Conservation (phyloP, 1,140 invertebrate species). For the Eupristina koningsbergeri region DNA sequence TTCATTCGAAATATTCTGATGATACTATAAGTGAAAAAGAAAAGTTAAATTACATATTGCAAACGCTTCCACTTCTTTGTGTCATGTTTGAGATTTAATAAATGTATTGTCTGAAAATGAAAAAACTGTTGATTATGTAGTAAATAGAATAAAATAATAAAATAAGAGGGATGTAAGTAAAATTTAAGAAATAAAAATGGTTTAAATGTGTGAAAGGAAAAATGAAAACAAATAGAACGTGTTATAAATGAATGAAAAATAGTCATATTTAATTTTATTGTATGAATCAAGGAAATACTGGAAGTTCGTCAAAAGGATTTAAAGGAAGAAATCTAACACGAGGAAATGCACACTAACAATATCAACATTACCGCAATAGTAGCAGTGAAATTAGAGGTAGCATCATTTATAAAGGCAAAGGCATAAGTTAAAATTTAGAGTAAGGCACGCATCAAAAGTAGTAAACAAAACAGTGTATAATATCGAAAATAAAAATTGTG, state of each 20-base stretch:
- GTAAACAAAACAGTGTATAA: background rate
- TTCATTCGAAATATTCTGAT: constrained; percentile 40
- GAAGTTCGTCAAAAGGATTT: background rate
- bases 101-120: background rate
- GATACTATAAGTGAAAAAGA: constrained; percentile 30
- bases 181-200: background rate
- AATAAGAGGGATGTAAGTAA: background rate
- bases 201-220: constrained; percentile 26
- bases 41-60: constrained; percentile 41
- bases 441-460: background rate
- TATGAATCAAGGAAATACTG: background rate
- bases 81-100: constrained; percentile 35
- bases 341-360: background rate
- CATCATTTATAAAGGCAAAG: no score
- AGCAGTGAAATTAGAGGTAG: background rate
- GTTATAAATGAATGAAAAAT: constrained; percentile 18
- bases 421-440: background rate
- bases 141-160: constrained; percentile 22
- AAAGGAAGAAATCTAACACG: background rate
- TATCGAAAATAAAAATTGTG: constrained; percentile 24
- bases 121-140: constrained; percentile 9
- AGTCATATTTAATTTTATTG: constrained; percentile 14
- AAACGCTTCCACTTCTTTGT: constrained; percentile 32
- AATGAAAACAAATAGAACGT: background rate
- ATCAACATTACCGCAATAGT: background rate